Percentiles rank a stretch among this genome's conserved stretches.
These are phyloP conservation scores for Acromyrmex echinatior DNA, from an alignment of 1,140 invertebrate genomes.

Conservation along the genomic window DNA sequence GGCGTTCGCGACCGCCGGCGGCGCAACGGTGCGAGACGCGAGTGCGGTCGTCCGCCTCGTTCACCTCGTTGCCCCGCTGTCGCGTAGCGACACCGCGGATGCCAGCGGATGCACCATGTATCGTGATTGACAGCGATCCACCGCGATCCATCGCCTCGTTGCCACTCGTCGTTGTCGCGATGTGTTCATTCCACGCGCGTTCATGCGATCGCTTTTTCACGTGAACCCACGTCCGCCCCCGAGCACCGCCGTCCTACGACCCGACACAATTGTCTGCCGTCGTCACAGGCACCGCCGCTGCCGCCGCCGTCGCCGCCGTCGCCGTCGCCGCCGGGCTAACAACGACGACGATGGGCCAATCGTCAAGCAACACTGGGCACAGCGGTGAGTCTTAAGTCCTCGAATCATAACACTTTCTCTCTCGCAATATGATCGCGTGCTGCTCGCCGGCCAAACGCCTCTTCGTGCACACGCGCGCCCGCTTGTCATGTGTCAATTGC, in stretches of 20 bases:
- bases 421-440: slow-evolving; percentile 24
- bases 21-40: slow-evolving; percentile 12
- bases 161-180: slow-evolving; percentile 70
- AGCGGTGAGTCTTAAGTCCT: slow-evolving; percentile 80
- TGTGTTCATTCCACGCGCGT: slow-evolving; percentile 77
- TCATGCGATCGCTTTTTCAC: slow-evolving; percentile 76
- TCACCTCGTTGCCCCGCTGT: slow-evolving; percentile 46
- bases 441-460: slow-evolving; percentile 17
- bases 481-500: slow-evolving; percentile 76
- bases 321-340: slow-evolving; percentile 51
- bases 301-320: slow-evolving; percentile 44
- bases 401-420: slow-evolving; percentile 46
- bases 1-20: slow-evolving; percentile 28
- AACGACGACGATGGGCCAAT: slow-evolving; percentile 81
- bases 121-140: slow-evolving; percentile 73
- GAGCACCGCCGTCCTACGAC: slow-evolving; percentile 59
- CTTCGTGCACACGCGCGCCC: background rate
- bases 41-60: slow-evolving; percentile 71
- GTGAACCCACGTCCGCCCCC: slow-evolving; percentile 74
- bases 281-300: background rate
- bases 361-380: slow-evolving; percentile 83
- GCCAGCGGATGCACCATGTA: slow-evolving; percentile 70
- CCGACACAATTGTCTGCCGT: slow-evolving; percentile 25
- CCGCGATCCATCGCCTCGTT: slow-evolving; percentile 22
- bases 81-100: slow-evolving; percentile 73